These are phyloP conservation scores for Meleagris gallopavo DNA, from an alignment of 2,113 vertebrate genomes.

Conservation along the genomic window DNA sequence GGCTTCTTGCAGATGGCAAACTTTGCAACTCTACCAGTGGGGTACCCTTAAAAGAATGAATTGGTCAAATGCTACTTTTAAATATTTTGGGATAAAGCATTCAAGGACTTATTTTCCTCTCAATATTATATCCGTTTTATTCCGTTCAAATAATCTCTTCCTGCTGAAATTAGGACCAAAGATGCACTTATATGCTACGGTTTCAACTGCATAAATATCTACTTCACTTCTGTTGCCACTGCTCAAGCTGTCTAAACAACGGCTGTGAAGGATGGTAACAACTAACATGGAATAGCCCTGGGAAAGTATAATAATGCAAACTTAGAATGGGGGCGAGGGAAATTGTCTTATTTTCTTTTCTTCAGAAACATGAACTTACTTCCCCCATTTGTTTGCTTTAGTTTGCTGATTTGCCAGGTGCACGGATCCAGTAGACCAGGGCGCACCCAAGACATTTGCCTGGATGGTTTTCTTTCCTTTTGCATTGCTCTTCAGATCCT, in stretches of 20 bases:
- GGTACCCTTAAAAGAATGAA: not conserved
- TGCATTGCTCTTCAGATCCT: constrained; percentile 46
- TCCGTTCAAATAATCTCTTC: not conserved
- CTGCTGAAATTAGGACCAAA: constrained; percentile 47
- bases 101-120: constrained; percentile 1
- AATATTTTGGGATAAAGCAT: not conserved
- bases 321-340: constrained; percentile 77
- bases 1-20: not conserved
- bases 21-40: not conserved
- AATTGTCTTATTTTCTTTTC: constrained; percentile 85
- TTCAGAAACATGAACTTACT: constrained; percentile 82
- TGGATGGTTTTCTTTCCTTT: constrained; percentile 67
- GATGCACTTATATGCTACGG: constrained; percentile 57
- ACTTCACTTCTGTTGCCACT: constrained; percentile 60
- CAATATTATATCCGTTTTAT: not conserved
- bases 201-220: constrained; percentile 79
- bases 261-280: constrained; percentile 79
- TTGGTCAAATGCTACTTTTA: not conserved
- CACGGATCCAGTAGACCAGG: constrained; percentile 61
- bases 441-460: constrained; percentile 69
- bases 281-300: constrained; percentile 85
- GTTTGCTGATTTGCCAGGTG: constrained; percentile 81
- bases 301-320: constrained; percentile 84
- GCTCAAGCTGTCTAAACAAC: constrained; percentile 94
- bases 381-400: constrained; percentile 83